phyloP scores from a whole-genome alignment of 2,113 vertebrate genomes.

The Archocentrus centrarchus region DNA sequence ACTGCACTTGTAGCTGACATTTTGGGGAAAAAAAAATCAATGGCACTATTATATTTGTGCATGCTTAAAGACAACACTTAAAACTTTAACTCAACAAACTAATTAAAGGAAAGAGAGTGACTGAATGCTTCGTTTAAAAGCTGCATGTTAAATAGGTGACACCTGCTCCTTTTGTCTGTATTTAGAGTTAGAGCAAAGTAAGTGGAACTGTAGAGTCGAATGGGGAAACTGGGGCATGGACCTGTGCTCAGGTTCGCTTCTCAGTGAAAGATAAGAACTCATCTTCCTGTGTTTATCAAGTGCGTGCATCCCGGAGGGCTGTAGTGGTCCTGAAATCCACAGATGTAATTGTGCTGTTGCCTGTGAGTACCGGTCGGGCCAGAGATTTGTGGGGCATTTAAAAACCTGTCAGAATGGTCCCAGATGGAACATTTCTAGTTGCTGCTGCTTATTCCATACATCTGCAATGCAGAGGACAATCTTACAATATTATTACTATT shows the following conservation, averaged over 20 bases:
- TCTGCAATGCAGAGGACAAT: conserved; percentile 17
- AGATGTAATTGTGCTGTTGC: conserved; percentile 31
- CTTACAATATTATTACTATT: not conserved
- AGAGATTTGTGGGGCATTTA: conserved; percentile 22
- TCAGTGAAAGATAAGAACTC: conserved; percentile 30
- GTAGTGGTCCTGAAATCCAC: conserved; percentile 32
- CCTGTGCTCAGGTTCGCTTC: conserved; percentile 19
- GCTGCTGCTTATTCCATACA: conserved; percentile 3
- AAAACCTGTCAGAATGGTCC: conserved; percentile 31
- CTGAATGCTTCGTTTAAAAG: not conserved
- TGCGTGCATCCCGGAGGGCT: conserved; percentile 18
- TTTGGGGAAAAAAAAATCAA: not conserved
- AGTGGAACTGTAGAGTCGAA: not conserved
- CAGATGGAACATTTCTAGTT: conserved; percentile 14
- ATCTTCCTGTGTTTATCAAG: conserved; percentile 36
- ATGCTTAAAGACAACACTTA: conserved; percentile 3
- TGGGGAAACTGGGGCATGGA: conserved; percentile 10
- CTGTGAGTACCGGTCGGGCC: not conserved
- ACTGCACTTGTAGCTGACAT: not conserved
- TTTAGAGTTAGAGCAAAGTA: conserved; percentile 12
- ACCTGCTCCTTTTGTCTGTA: not conserved
- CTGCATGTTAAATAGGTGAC: not conserved
- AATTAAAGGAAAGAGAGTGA: not conserved
- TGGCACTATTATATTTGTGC: not conserved
- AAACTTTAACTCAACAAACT: not conserved